These are phyloP conservation scores for Phenganax marumi DNA, from an alignment of 92 coral and sea anemone species.

Conservation along the genomic window DNA sequence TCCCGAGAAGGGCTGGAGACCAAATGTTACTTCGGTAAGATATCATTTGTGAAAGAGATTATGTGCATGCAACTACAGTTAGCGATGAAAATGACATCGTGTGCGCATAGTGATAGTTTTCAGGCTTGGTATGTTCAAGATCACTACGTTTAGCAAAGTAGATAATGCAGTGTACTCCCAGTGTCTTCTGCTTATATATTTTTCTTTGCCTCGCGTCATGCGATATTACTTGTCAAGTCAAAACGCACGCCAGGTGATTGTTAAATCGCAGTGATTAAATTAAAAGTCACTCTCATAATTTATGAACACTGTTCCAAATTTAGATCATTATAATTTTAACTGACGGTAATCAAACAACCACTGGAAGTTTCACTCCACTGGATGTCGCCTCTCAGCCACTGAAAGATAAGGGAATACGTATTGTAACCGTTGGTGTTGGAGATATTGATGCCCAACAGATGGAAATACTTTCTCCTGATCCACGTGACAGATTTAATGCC, in stretches of 20 bases:
- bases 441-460: constrained; percentile 16
- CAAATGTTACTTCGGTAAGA: constrained; percentile 23
- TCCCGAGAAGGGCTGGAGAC: constrained; percentile 14
- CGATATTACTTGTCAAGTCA: too few species aligned
- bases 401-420: constrained; percentile 26
- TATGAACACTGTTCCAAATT: background rate
- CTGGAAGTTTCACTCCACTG: constrained; percentile 10
- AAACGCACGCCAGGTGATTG: background rate
- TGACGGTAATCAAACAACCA: constrained; percentile 41
- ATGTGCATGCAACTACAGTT: too few species aligned
- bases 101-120: too few species aligned
- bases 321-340: constrained; percentile 33
- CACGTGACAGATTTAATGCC: constrained; percentile 15
- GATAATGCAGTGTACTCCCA: too few species aligned
- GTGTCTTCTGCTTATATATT: too few species aligned
- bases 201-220: too few species aligned
- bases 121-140: too few species aligned
- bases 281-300: background rate
- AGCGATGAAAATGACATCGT: too few species aligned
- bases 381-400: constrained; percentile 11
- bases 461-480: constrained; percentile 30
- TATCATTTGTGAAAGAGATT: too few species aligned
- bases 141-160: too few species aligned
- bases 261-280: background rate
- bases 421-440: constrained; percentile 36